Evolutionary conservation across 2,797 vertebrate genomes (phyloP).

Genomic region (Microctenopoma stevenorrisi): DNA sequence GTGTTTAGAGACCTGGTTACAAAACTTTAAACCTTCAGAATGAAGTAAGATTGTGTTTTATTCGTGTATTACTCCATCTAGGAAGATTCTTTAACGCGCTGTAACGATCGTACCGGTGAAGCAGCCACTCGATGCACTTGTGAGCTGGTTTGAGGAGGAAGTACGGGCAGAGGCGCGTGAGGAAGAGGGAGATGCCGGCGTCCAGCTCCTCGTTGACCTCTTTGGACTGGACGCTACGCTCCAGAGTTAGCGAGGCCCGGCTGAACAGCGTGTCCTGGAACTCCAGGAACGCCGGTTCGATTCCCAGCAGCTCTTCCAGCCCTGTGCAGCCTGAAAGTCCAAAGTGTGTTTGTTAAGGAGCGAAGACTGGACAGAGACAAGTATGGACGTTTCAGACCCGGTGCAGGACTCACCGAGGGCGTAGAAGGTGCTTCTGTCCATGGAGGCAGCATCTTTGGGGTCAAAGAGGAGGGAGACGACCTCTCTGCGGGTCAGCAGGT

Average conservation of each 20-base stretch:
- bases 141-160: constrained; percentile 95
- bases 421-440: constrained; percentile 91
- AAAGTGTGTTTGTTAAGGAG: too few species aligned
- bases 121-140: constrained; percentile 97
- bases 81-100: too few species aligned
- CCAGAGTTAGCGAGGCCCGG: constrained; percentile 85
- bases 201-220: constrained; percentile 92
- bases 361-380: neutral
- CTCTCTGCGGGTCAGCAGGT: constrained; percentile 82
- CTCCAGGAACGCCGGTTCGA: constrained; percentile 88
- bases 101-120: constrained; percentile 87
- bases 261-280: constrained; percentile 93
- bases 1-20: too few species aligned
- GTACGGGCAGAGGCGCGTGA: constrained; percentile 92
- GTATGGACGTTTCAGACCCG: neutral
- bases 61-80: too few species aligned
- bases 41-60: too few species aligned
- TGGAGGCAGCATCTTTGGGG: constrained; percentile 88
- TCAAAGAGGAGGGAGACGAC: constrained; percentile 91
- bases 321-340: constrained; percentile 90
- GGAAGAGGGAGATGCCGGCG: constrained; percentile 88
- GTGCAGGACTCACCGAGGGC: constrained; percentile 87
- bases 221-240: constrained; percentile 93
- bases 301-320: constrained; percentile 92
- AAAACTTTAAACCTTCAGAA: too few species aligned